Conservation (phyloP, 2,113 vertebrate genomes). For the Chloropsis hardwickii region DNA sequence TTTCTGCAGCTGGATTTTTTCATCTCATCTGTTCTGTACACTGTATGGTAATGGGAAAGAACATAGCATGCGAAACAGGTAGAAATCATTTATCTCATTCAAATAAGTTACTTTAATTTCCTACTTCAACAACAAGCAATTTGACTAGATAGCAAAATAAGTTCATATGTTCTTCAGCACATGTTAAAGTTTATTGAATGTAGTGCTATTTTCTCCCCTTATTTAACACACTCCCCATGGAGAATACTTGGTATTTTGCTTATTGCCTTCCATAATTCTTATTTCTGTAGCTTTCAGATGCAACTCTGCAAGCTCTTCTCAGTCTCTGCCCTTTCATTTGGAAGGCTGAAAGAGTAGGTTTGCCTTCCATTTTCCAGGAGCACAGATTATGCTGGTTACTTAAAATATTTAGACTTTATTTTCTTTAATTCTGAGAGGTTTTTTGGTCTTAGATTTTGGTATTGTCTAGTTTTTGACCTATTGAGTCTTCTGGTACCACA, state of each 20-base stretch:
- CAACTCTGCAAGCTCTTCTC: background rate
- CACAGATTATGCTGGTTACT: background rate
- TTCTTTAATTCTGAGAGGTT: background rate
- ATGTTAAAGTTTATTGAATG: background rate
- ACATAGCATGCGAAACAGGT: background rate
- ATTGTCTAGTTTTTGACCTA: background rate
- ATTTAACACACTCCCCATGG: background rate
- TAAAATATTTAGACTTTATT: background rate
- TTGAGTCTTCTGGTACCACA: background rate
- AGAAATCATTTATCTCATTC: no score
- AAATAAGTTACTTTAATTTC: background rate
- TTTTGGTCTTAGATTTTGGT: background rate
- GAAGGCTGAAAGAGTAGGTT: background rate
- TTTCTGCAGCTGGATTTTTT: background rate
- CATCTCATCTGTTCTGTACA: background rate
- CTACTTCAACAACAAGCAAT: background rate
- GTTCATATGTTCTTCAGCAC: background rate
- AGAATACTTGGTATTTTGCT: background rate
- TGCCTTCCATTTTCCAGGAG: background rate
- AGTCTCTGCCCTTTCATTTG: background rate
- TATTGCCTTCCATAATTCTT: background rate
- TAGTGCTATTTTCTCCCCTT: background rate
- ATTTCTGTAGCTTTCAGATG: background rate
- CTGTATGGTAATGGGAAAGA: background rate
- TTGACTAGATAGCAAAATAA: background rate